A percentile compares a stretch with the other conserved stretches of the same genome.
Evolutionary conservation across 2,888 invertebrate genomes (phyloP).

Genomic region (Tetragonula carbonaria): DNA sequence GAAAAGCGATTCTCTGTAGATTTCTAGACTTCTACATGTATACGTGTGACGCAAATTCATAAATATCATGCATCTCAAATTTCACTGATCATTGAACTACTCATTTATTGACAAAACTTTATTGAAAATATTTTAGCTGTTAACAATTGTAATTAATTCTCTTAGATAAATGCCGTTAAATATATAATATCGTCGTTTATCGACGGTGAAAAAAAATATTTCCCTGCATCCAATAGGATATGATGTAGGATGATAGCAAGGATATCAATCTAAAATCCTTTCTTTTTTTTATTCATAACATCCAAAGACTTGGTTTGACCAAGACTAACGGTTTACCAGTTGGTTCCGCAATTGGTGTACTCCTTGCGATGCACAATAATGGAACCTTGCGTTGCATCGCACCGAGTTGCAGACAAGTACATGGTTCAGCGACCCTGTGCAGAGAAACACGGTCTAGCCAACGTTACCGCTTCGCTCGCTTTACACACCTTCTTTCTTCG

Average conservation of each 20-base stretch:
- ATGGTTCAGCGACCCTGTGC: slow-evolving; percentile 79
- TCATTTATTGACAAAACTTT: neutral
- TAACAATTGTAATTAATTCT: neutral
- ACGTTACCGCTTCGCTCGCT: slow-evolving; percentile 67
- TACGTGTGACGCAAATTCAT: neutral
- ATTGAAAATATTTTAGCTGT: neutral
- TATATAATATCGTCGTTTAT: neutral
- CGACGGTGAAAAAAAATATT: neutral
- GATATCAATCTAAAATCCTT: neutral
- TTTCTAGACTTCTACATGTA: neutral
- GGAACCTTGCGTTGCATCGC: slow-evolving; percentile 69
- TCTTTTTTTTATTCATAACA: neutral
- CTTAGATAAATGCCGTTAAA: neutral
- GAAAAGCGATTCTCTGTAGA: neutral
- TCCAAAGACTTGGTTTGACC: slow-evolving; percentile 38
- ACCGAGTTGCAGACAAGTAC: slow-evolving; percentile 71
- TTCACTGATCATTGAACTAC: neutral
- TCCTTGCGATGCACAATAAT: slow-evolving; percentile 65
- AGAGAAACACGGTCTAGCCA: slow-evolving; percentile 64
- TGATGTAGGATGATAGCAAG: too few species aligned
- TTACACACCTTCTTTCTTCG: slow-evolving; percentile 49
- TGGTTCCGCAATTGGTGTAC: slow-evolving; percentile 71
- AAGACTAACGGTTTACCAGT: slow-evolving; percentile 72
- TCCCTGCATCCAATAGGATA: neutral
- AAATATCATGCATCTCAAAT: neutral